Percentiles rank a stretch among this genome's conserved stretches.
phyloP scores from a whole-genome alignment of 2,888 invertebrate genomes.

The Philhelius pedissequus region DNA sequence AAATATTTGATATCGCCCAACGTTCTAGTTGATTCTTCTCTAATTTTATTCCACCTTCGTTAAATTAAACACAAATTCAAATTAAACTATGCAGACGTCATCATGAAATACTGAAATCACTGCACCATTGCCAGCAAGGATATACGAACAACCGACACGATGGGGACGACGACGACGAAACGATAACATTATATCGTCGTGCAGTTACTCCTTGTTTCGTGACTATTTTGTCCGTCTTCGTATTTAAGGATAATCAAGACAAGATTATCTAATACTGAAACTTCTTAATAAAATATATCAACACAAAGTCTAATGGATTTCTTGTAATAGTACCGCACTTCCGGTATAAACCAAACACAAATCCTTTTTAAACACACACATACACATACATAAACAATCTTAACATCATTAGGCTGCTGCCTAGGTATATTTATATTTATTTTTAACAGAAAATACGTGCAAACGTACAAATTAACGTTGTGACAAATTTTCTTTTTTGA shows the following conservation, averaged over 20 bases:
- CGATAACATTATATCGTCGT: not conserved
- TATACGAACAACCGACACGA: not conserved
- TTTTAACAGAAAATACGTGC: not conserved
- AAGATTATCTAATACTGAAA: constrained; percentile 2
- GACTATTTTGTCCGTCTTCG: not conserved
- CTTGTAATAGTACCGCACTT: constrained; percentile 56
- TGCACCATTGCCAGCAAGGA: not conserved
- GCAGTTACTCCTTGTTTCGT: not conserved
- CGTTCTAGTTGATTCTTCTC: constrained; percentile 8
- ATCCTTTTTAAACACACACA: constrained; percentile 7
- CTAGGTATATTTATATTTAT: no score
- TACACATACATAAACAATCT: not conserved
- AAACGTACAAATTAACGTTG: constrained; percentile 40
- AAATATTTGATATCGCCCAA: constrained; percentile 3
- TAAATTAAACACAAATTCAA: constrained; percentile 55
- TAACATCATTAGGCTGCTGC: not conserved
- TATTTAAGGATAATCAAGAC: not conserved
- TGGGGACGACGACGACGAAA: no score
- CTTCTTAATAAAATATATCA: constrained; percentile 28
- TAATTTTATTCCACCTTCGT: constrained; percentile 31
- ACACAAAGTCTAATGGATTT: constrained; percentile 30
- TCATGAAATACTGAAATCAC: constrained; percentile 46
- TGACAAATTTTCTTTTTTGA: constrained; percentile 39
- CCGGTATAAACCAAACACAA: constrained; percentile 53
- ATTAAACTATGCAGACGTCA: constrained; percentile 39